Conservation (phyloP, 92 coral and sea anemone genomes). For the Bergia sp. region DNA sequence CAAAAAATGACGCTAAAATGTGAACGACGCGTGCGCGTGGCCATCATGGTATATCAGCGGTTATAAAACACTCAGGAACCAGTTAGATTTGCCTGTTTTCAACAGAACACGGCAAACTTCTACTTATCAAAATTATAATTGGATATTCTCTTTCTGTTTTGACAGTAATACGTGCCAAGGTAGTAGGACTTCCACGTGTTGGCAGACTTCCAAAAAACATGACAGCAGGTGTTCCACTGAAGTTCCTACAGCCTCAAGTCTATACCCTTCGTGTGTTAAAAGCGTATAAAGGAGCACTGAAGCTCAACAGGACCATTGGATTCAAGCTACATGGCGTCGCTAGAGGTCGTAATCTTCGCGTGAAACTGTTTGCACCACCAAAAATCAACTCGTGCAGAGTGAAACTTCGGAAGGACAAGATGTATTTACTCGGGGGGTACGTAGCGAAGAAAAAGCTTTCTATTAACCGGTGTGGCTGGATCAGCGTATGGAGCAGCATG, state of each 20-base stretch:
- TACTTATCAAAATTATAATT: too few species aligned
- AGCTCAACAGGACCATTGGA: constrained; percentile 27
- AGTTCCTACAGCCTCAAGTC: constrained; percentile 18
- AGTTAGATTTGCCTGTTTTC: too few species aligned
- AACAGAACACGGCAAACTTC: too few species aligned
- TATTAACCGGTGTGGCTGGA: constrained; percentile 18
- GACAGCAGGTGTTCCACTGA: constrained; percentile 4
- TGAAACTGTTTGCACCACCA: constrained; percentile 26
- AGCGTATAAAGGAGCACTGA: constrained; percentile 31
- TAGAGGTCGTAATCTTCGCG: constrained; percentile 23
- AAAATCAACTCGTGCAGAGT: constrained; percentile 15
- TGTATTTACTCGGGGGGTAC: constrained; percentile 26
- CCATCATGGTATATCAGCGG: too few species aligned
- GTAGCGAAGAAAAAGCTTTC: constrained; percentile 12
- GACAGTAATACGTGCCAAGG: constrained; percentile 38
- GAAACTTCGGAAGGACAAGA: constrained; percentile 3
- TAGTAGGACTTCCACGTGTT: constrained; percentile 9
- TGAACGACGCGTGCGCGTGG: too few species aligned
- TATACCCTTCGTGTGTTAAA: constrained; percentile 31
- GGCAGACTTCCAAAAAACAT: constrained; percentile 15
- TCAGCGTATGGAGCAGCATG: constrained; percentile 5
- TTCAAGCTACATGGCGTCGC: constrained; percentile 14
- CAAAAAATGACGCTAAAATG: too few species aligned
- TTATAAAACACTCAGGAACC: too few species aligned
- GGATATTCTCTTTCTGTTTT: not conserved